Evolutionary conservation across 2,113 vertebrate genomes (phyloP).

Genomic region (Actenoides hombroni): DNA sequence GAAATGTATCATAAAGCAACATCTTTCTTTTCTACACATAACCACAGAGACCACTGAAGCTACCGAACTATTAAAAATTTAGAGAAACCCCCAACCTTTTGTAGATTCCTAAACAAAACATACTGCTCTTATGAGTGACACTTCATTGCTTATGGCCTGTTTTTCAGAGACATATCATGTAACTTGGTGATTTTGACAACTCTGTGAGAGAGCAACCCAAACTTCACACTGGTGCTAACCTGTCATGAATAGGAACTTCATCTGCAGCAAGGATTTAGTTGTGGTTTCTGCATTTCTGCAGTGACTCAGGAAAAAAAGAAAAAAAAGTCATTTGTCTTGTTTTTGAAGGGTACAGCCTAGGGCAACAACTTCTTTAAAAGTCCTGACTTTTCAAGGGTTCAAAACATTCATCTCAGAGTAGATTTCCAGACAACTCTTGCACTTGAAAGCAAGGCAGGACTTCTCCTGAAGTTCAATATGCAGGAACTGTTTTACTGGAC

Average conservation of each 20-base stretch:
- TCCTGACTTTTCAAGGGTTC: background rate
- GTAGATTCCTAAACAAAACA: background rate
- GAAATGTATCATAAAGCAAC: background rate
- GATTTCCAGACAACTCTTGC: background rate
- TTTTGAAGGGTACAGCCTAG: background rate
- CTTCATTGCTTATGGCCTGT: background rate
- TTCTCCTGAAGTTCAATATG: background rate
- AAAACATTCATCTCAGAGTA: background rate
- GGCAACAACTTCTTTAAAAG: rapidly evolving
- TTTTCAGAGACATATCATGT: background rate
- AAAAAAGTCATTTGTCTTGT: background rate
- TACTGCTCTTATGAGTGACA: background rate
- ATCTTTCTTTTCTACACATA: background rate
- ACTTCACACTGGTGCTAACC: background rate
- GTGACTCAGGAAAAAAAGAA: background rate
- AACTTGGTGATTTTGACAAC: background rate
- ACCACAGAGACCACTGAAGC: background rate
- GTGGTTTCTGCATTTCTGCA: background rate
- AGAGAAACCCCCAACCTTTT: background rate
- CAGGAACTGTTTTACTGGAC: background rate
- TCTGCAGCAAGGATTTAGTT: background rate
- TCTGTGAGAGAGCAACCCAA: background rate
- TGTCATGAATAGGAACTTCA: background rate
- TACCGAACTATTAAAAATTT: background rate
- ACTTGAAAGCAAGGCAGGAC: rapidly evolving